These are phyloP conservation scores for Scytalopus superciliaris DNA, from an alignment of 2,113 vertebrate genomes.

Conservation along the genomic window DNA sequence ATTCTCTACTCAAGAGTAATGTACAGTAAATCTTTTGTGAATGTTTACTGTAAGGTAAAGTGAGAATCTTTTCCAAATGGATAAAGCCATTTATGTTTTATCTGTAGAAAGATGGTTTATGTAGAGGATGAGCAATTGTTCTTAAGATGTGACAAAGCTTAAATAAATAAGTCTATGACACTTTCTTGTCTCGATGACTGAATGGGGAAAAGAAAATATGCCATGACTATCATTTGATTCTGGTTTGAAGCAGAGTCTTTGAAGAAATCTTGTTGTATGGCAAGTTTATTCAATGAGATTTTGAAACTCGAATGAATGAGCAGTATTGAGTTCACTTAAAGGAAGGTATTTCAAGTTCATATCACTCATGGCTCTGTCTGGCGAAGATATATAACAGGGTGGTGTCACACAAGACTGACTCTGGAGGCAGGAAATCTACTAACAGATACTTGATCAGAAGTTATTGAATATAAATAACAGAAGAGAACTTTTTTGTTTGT, in stretches of 20 bases:
- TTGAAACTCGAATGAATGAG: not conserved
- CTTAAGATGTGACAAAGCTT: not conserved
- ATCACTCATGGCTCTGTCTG: not conserved
- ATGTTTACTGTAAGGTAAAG: not conserved
- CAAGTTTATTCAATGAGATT: not conserved
- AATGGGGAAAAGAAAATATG: conserved; percentile 6
- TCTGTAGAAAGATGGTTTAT: not conserved
- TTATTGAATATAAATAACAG: not conserved
- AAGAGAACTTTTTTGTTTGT: not conserved
- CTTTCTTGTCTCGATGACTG: not conserved
- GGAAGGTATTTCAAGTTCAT: not conserved
- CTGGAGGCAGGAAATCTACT: not conserved
- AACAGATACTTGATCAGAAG: not conserved
- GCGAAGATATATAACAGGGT: not conserved
- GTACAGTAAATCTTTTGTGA: not conserved
- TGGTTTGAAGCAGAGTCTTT: not conserved
- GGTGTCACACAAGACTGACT: not conserved
- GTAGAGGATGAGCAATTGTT: not conserved
- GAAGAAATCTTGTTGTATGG: not conserved
- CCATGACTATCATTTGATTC: not conserved
- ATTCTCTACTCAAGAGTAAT: not conserved
- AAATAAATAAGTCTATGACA: conserved; percentile 1
- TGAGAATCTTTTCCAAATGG: not conserved
- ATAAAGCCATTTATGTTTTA: not conserved
- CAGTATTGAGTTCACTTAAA: not conserved